Conservation (phyloP, 1,140 invertebrate species). For the Drosophila ironensis region DNA sequence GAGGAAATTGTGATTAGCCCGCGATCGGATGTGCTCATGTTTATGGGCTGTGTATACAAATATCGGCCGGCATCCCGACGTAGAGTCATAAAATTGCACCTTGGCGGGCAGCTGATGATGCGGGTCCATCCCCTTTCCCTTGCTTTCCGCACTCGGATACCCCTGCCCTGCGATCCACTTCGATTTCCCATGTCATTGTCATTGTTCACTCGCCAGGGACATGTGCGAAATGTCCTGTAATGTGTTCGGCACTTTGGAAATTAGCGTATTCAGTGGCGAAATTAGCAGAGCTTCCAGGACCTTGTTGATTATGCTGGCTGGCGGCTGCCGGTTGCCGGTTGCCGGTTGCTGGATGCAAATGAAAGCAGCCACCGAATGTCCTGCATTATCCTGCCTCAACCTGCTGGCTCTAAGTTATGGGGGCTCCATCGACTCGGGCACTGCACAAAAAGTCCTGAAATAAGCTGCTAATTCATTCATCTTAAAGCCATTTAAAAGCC, state of each 20-base stretch:
- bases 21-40: slow-evolving; percentile 19
- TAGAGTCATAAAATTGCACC: slow-evolving; percentile 39
- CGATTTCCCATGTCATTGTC: slow-evolving; percentile 32
- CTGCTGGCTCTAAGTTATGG: background rate
- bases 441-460: background rate
- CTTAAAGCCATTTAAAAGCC: no score
- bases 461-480: no score
- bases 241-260: slow-evolving; percentile 24
- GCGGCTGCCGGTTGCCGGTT: background rate
- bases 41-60: no score
- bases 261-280: slow-evolving; percentile 59
- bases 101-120: slow-evolving; percentile 35
- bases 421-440: background rate
- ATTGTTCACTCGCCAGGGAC: slow-evolving; percentile 25
- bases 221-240: slow-evolving; percentile 29
- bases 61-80: no score
- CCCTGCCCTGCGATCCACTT: no score
- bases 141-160: no score
- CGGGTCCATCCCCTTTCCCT: slow-evolving; percentile 10
- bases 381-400: slow-evolving; percentile 9
- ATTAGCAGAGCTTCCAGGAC: slow-evolving; percentile 26
- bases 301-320: slow-evolving; percentile 52
- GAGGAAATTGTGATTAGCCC: slow-evolving; percentile 28
- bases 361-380: no score
- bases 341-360: slow-evolving; percentile 9